phyloP scores from a whole-genome alignment of 2,797 vertebrate species.

The Rhynchonycteris naso region DNA sequence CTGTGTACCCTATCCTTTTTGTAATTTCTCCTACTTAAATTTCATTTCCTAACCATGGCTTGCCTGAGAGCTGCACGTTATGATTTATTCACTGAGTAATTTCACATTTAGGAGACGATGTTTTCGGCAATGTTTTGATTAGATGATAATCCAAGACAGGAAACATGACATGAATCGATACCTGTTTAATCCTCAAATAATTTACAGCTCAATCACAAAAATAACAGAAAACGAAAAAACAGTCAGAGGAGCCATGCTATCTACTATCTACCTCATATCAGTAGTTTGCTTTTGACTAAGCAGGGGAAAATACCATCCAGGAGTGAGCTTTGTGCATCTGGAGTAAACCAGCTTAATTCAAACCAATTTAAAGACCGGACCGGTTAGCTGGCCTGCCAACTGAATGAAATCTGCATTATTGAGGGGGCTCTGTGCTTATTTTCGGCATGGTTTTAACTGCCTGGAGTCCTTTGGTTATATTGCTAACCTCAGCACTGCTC shows the following conservation, averaged over 20 bases:
- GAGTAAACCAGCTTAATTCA: not conserved
- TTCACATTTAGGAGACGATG: conserved; percentile 70
- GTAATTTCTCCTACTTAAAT: conserved; percentile 59
- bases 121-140: conserved; percentile 78
- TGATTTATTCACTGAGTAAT: conserved; percentile 77
- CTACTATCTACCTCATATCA: not conserved
- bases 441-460: not conserved
- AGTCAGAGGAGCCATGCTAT: not conserved
- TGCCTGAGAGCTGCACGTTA: conserved; percentile 66
- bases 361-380: not conserved
- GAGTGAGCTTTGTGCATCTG: not conserved
- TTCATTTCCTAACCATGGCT: conserved; percentile 71
- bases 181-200: conserved; percentile 62
- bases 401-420: not conserved
- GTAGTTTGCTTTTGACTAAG: not conserved
- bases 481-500: not conserved
- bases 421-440: not conserved
- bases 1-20: not conserved
- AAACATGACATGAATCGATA: conserved; percentile 64
- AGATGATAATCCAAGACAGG: conserved; percentile 66
- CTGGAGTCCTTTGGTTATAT: not conserved
- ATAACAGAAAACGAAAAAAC: not conserved
- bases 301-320: not conserved
- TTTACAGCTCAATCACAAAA: conserved; percentile 68
- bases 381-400: not conserved